Evolutionary conservation across 2,888 invertebrate species (phyloP), one percentile per base, ranked within the genome.

Genomic region (Agrotis puta): DNA sequence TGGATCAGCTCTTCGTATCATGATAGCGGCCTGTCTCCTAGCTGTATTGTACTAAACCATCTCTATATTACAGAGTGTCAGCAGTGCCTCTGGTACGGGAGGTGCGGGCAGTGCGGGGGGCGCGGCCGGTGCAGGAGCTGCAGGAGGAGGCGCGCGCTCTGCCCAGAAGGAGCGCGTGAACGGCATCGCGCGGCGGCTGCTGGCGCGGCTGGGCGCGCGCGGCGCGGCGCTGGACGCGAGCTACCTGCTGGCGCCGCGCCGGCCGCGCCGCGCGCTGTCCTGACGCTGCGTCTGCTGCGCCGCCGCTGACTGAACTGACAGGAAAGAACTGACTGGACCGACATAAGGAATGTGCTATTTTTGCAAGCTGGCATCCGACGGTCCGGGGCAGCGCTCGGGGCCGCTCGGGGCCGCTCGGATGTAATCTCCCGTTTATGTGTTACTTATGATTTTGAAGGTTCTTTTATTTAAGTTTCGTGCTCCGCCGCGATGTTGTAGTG

Each of bases 121-220:
- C 13, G 7, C 9, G 72, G 69, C 7, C n/a, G n/a, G n/a, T 39
- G 9, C 39, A 2, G n/a, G n/a, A 3, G 22, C 3, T 0, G 33
- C 63, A 70, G n/a, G 72, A n/a, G n/a, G n/a, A n/a, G 9, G 50
- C 56, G 43, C 61, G 4, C 83, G 88, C 18, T 85, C 88, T 57
- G 87, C 88, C 54, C 93, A 93, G 83, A 92, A 92, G 86, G 94
- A 93, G 82, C 94, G 95, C 68, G 94, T 95, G 69, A 95, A 95
- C 90, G 81, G 79, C 79, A 94, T 95, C 82, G 95, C 94, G 70
- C 90, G 94, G 54, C 90, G 92, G 0, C 88, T 95, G 82, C 89
- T 95, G 43, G 85, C 92, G 91, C 63, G 92, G 89, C 79, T 59
- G 48, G 91, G 92, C 62, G 83, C 83, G 20, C 92, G 75, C 90